These are phyloP conservation scores for Nipponacmea schrenckii DNA, from an alignment of 2,888 invertebrate species.

Conservation along the genomic window DNA sequence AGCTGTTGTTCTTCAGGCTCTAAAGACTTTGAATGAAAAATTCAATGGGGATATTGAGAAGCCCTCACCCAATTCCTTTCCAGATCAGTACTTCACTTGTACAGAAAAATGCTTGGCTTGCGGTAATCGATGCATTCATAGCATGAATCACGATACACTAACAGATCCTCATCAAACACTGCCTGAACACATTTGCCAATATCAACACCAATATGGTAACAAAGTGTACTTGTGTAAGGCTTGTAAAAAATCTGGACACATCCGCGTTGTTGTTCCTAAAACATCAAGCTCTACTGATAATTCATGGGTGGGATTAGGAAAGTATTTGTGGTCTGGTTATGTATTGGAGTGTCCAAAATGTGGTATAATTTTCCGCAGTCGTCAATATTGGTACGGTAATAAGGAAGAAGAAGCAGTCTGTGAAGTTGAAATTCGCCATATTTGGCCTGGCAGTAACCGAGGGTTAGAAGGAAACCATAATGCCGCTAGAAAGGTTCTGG, in stretches of 20 bases:
- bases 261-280: constrained; percentile 74
- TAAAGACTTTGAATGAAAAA: constrained; percentile 80
- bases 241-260: constrained; percentile 73
- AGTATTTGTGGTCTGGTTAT: constrained; percentile 82
- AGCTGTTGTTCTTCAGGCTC: constrained; percentile 76
- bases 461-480: constrained; percentile 69
- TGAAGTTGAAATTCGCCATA: constrained; percentile 76
- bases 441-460: constrained; percentile 72
- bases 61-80: constrained; percentile 75
- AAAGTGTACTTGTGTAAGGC: constrained; percentile 68
- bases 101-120: constrained; percentile 79
- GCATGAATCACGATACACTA: constrained; percentile 67
- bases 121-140: constrained; percentile 69
- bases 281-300: constrained; percentile 69
- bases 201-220: constrained; percentile 81
- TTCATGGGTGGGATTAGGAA: constrained; percentile 78
- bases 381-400: constrained; percentile 86
- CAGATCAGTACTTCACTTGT: constrained; percentile 84
- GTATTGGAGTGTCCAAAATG: constrained; percentile 81
- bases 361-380: constrained; percentile 78
- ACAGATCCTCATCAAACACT: constrained; percentile 58
- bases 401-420: constrained; percentile 79
- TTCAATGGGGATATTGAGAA: constrained; percentile 77
- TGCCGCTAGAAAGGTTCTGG: constrained; percentile 76
- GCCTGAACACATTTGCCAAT: constrained; percentile 69